Evolutionary conservation across 2,113 vertebrate species (phyloP).

Genomic region (Hyla sarda): DNA sequence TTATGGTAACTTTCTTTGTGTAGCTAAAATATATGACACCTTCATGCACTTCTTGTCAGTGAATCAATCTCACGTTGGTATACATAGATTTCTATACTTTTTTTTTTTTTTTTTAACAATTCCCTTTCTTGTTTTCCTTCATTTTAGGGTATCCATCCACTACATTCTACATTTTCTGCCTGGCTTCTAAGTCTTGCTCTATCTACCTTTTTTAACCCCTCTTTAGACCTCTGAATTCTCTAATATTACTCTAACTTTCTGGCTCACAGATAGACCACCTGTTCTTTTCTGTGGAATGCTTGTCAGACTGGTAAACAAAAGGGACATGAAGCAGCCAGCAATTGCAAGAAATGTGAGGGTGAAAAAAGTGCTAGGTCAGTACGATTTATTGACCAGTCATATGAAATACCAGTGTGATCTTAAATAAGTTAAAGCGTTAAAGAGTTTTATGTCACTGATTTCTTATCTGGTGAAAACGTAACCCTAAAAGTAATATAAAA

Average conservation of each 20-base stretch:
- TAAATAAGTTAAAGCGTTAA: constrained; percentile 27
- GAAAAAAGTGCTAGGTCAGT: constrained; percentile 53
- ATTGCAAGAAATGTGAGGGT: constrained; percentile 53
- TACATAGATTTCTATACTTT: constrained; percentile 20
- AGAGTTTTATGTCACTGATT: constrained; percentile 35
- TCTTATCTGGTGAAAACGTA: neutral
- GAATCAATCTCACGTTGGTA: constrained; percentile 26
- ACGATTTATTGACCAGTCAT: constrained; percentile 44
- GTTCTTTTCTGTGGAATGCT: constrained; percentile 53
- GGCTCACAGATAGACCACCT: constrained; percentile 50
- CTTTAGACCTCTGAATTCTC: constrained; percentile 33
- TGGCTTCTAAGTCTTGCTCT: constrained; percentile 47
- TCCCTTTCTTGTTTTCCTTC: constrained; percentile 42
- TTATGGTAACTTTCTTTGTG: neutral
- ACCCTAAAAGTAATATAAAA: neutral
- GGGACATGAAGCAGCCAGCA: constrained; percentile 50
- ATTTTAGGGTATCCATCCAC: constrained; percentile 39
- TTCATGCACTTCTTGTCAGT: constrained; percentile 16
- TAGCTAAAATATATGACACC: neutral
- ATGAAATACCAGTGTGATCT: constrained; percentile 35
- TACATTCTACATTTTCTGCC: constrained; percentile 40
- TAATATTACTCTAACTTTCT: constrained; percentile 51
- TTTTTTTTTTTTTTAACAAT: constrained; percentile 31
- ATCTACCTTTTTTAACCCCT: constrained; percentile 42
- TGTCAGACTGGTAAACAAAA: constrained; percentile 51